Base-by-base conservation (phyloP, 2,113 vertebrate species). In the Neogale vison region DNA sequence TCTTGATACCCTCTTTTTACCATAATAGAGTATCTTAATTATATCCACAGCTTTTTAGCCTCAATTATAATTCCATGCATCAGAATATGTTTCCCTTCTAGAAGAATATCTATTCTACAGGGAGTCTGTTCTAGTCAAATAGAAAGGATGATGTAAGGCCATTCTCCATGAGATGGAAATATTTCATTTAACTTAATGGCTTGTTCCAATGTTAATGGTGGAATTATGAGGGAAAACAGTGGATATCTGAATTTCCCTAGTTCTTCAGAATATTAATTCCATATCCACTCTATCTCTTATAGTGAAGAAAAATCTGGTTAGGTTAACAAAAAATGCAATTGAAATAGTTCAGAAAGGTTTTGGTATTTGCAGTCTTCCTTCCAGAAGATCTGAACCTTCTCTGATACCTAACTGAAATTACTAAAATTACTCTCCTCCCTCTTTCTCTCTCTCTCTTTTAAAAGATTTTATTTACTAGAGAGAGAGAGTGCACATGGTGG, bases 41-140 rank as follows among this genome's bases (percentile, higher is more conserved):
- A 83, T 85, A 61, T 29, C 29, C 52, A 93, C 31, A 83, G 39
- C 5, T 65, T 96, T 88, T 86, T 45, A 83, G 34, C 8, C 8
- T 89, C 91, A 82, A 3, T 76, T 88, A 23, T 86, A 92, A 79
- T 76, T 86, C 18, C 84, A 3, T 83, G n/a, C 36, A 82, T 97
- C 45, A 86, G 26, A 95, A 45, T 88, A 81, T 80, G 23, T 82
- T 59, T 93, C 88, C n/a, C 91, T 93, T 52, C 39, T 88, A 88
- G 69, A 72, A 91, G 82, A 93, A 72, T 55, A 76, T 12, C 14
- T 95, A 20, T 79, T 95, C 59, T 85, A 93, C 7, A 45, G 36
- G 14, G 23, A 36, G 2, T 74, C 7, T 85, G 55, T 87, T 93
- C 42, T 84, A 76, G n/a, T 96, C 47, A 96, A 85, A 95, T 72